phyloP scores from a whole-genome alignment of 2,797 vertebrate genomes.

The Buceros bicornis region DNA sequence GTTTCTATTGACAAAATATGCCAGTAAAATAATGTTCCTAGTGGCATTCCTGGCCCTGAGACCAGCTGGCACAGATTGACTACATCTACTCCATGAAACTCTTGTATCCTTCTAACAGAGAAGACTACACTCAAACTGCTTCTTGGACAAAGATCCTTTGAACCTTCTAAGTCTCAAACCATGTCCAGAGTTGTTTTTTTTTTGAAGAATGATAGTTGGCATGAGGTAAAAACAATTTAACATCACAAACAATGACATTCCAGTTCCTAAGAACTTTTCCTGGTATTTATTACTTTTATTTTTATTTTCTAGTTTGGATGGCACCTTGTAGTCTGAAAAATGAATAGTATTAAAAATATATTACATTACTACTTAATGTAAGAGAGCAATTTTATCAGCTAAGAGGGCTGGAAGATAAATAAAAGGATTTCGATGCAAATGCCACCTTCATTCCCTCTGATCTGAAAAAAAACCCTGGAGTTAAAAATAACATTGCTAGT shows the following conservation, averaged over 20 bases:
- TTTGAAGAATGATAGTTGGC: background rate
- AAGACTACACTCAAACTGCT: background rate
- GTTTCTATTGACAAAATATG: background rate
- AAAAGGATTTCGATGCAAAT: background rate
- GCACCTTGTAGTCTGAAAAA: background rate
- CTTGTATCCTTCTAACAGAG: background rate
- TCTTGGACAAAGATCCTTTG: background rate
- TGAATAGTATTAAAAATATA: background rate
- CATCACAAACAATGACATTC: background rate
- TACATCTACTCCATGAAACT: background rate
- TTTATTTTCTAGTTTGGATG: background rate
- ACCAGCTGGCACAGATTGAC: background rate
- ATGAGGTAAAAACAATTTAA: background rate
- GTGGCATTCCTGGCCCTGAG: background rate
- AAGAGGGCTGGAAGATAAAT: background rate
- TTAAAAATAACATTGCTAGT: background rate
- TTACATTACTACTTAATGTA: background rate
- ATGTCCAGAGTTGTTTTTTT: background rate
- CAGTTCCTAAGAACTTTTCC: background rate
- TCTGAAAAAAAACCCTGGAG: background rate
- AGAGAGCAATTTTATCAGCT: background rate
- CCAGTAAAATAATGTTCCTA: background rate
- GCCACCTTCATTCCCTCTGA: background rate
- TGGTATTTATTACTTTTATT: background rate
- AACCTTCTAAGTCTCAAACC: background rate